Base-by-base conservation (phyloP, 2,888 invertebrate species). In the Athetis lepigone region DNA sequence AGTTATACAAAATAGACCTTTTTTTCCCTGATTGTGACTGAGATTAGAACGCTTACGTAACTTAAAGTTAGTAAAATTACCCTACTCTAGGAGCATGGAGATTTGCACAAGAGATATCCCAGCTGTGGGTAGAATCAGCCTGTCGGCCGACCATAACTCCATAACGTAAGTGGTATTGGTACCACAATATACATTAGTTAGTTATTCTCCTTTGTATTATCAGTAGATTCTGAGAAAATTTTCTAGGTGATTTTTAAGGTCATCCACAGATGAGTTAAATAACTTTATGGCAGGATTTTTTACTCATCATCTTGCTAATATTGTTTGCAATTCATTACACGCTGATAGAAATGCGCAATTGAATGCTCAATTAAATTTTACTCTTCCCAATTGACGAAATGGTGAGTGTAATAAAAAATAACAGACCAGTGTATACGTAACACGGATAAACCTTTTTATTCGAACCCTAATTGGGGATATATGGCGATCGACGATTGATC, bases 371-470 rank as follows among this genome's bases (percentile, higher is more conserved):
- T 69, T 16, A 39, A 33, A 21, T 42, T 21, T 47, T 42, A 64
- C 19, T 13, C 13, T 7, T 21, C 13, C 9, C 51, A 19, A 43
- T 23, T 49, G 27, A 9, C 23, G 40, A 40, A 29, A 9, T 23
- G 8, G 47, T 16, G 33, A 27, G 45, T 39, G 25, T 67, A 50
- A 58, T 70, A 66, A 73, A 58, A 72, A 54, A 73, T 66, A 52
- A 73, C 29, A 6, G 49, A 21, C 23, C 54, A 52, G 37, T 73
- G 57, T 13, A 36, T 52, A 50, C 45, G 39, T 23, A 40, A 36
- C 23, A 57, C 29, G 39, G 39, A 23, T 43, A 57, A 57, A 50
- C 16, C 43, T 19, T 57, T 63, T 70, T 66, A 73, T 67, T 40
- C 58, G 52, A 40, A 33, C 51, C 25, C 29, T 73, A 58, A 73